Evolutionary conservation across 2,797 vertebrate genomes (phyloP).

Genomic region (Cuniculus paca): DNA sequence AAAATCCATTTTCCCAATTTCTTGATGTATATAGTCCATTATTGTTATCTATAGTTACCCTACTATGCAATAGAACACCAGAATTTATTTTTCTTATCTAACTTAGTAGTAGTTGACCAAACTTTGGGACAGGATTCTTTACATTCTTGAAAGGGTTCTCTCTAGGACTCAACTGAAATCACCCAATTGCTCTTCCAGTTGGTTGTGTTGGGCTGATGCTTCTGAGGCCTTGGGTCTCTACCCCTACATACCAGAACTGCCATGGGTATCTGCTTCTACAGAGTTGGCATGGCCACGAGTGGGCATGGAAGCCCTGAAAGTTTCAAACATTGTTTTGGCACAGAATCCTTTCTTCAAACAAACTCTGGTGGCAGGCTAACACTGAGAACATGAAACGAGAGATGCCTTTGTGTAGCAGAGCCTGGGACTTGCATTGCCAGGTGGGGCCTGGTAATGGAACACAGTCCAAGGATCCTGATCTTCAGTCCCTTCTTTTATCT

Average conservation of each 20-base stretch:
- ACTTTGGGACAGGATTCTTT: background rate
- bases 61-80: background rate
- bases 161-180: background rate
- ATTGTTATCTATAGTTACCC: background rate
- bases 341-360: background rate
- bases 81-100: background rate
- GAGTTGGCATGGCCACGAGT: background rate
- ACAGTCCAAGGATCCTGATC: background rate
- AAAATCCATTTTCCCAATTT: background rate
- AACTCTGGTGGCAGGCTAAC: background rate
- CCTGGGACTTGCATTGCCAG: background rate
- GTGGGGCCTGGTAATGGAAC: background rate
- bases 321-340: background rate
- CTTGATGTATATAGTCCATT: background rate
- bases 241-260: background rate
- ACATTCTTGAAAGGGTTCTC: background rate
- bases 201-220: background rate
- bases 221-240: background rate
- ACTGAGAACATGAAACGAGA: background rate
- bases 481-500: background rate
- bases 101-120: background rate
- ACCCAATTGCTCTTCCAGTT: background rate
- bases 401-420: rapidly evolving
- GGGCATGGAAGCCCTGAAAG: background rate
- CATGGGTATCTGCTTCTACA: background rate